phyloP scores from a whole-genome alignment of 2,888 invertebrate genomes.

The Drosophila putrida region DNA sequence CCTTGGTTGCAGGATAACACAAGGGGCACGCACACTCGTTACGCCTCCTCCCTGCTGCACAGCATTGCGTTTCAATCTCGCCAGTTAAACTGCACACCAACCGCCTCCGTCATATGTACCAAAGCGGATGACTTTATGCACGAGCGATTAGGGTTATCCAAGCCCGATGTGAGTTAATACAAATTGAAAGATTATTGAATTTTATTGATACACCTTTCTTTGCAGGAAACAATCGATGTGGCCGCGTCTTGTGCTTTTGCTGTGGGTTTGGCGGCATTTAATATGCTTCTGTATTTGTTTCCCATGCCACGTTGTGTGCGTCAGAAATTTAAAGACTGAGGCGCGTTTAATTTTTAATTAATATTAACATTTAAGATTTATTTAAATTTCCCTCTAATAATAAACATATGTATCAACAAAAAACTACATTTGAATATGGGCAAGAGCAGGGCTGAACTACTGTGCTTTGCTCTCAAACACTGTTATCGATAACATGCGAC shows the following conservation, averaged over 20 bases:
- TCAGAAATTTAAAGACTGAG: conserved; percentile 91
- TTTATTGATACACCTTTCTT: neutral
- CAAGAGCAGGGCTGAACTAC: no score
- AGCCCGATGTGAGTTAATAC: conserved; percentile 82
- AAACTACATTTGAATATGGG: neutral
- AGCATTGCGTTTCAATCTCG: conserved; percentile 89
- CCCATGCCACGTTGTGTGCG: conserved; percentile 94
- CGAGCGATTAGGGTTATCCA: conserved; percentile 84
- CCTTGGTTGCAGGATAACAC: conserved; percentile 93
- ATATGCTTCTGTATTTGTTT: conserved; percentile 93
- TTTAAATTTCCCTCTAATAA: conserved; percentile 12
- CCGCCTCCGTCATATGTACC: conserved; percentile 84
- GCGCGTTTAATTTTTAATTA: neutral
- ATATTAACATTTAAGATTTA: conserved; percentile 8
- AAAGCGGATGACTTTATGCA: conserved; percentile 84
- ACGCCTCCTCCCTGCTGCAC: conserved; percentile 91
- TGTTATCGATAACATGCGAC: no score
- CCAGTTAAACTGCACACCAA: conserved; percentile 86
- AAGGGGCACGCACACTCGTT: conserved; percentile 92
- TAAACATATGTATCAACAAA: neutral
- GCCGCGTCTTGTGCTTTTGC: conserved; percentile 94
- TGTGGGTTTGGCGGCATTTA: conserved; percentile 92
- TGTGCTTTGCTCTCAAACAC: no score
- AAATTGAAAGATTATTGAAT: neutral
- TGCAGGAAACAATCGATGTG: conserved; percentile 91